phyloP scores from a whole-genome alignment of 2,113 vertebrate genomes.

The Cephalopholis sonnerati region DNA sequence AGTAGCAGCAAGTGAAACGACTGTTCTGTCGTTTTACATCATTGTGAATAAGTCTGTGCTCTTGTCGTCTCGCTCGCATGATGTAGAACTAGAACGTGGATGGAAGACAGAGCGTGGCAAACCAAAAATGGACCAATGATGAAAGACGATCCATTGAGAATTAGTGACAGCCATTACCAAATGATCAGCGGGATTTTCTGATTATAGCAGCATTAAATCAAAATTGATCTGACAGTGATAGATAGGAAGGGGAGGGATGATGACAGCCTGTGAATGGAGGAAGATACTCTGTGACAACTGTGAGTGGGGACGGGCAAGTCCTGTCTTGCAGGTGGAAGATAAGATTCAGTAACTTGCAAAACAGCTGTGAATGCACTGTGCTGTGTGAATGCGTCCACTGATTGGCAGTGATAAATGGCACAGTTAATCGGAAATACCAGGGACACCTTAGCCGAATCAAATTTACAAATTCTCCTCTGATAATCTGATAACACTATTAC shows the following conservation, averaged over 20 bases:
- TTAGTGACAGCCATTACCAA: constrained; percentile 57
- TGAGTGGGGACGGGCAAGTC: constrained; percentile 11
- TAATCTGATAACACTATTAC: background rate
- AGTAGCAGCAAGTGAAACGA: background rate
- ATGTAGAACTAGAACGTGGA: constrained; percentile 48
- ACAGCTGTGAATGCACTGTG: constrained; percentile 8
- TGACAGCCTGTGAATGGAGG: constrained; percentile 48
- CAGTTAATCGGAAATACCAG: constrained; percentile 48
- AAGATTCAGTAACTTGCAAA: constrained; percentile 24
- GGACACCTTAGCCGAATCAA: constrained; percentile 18
- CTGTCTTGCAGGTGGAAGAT: constrained; percentile 58
- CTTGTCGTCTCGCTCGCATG: constrained; percentile 12
- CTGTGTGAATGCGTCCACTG: constrained; percentile 19
- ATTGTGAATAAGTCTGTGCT: constrained; percentile 29
- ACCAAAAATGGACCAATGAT: constrained; percentile 30
- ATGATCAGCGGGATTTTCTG: constrained; percentile 45
- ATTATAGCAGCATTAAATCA: constrained; percentile 44
- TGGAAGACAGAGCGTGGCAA: constrained; percentile 37
- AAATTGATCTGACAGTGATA: constrained; percentile 52
- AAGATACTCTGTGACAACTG: constrained; percentile 42
- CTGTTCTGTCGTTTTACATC: constrained; percentile 24
- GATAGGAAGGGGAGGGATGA: constrained; percentile 21
- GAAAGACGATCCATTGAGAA: constrained; percentile 56
- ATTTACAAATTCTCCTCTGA: background rate
- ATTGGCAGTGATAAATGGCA: constrained; percentile 61